Conservation (phyloP, 2,113 vertebrate species). For the Mustela lutreola region DNA sequence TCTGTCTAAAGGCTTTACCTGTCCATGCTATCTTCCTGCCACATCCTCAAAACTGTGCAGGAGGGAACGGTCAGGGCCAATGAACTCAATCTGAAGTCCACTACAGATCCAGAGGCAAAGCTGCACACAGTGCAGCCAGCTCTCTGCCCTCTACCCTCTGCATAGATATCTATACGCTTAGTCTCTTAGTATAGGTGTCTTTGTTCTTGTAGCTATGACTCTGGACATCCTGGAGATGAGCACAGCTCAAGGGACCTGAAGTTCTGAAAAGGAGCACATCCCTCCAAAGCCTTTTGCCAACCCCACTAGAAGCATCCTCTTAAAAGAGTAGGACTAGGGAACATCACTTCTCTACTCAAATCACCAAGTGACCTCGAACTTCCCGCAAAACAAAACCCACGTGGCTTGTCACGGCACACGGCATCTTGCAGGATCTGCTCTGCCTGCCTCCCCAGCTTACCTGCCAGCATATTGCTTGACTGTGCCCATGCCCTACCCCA, state of each 20-base stretch:
- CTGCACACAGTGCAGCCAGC: accelerated
- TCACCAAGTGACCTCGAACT: accelerated
- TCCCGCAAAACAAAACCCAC: too few species aligned
- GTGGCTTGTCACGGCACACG: neutral
- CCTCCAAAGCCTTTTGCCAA: too few species aligned
- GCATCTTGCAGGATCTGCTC: neutral
- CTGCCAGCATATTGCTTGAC: neutral
- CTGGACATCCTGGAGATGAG: too few species aligned
- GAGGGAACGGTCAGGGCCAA: accelerated
- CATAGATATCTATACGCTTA: neutral
- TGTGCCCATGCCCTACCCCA: too few species aligned
- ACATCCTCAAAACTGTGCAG: neutral
- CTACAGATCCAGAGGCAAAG: accelerated
- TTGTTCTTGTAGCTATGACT: accelerated
- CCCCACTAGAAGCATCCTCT: neutral
- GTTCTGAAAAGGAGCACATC: neutral
- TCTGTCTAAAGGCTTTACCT: too few species aligned
- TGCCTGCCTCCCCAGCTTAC: accelerated
- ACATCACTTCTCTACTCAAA: too few species aligned
- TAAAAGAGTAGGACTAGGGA: neutral
- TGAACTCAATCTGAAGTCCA: neutral
- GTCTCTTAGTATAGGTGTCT: neutral
- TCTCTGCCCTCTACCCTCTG: too few species aligned
- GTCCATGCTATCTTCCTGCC: neutral
- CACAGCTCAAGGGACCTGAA: neutral